Base-by-base conservation (phyloP, 2,797 vertebrate species). In the Sciurus carolinensis region DNA sequence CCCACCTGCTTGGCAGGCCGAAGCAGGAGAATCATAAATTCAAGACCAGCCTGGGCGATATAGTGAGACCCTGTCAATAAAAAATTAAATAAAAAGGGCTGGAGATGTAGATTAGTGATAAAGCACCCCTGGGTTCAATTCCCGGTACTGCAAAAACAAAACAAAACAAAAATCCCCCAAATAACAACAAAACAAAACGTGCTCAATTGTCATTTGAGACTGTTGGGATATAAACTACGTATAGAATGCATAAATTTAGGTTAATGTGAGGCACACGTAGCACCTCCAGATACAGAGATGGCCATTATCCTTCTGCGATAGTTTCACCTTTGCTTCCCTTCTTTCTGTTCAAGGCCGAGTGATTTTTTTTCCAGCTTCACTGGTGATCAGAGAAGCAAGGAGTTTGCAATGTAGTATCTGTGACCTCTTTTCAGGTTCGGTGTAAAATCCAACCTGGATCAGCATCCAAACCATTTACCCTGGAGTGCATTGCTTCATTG, bases 311-410 rank as follows among this genome's bases (percentile, higher is more conserved):
- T 86, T 91, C 67, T 62, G 67, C 86, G 80, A 62, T 44, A 50
- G 69, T 73, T 88, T 91, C 50, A 89, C 30, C 24, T 77, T 77
- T 84, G 39, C 42, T 75, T 93, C 47, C 44, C 33, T 95, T 47
- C 76, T 79, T 95, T 69, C 33, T 64, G 2, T 66, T 30, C 62
- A 87, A 95, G 79, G 50, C 67, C 72, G 76, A 52, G n/a, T 79
- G 50, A 54, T 76, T 83, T 94, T 88, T 36, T 2, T 15, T 47
- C 12, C 36, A 79, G 87, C 33, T 87, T 94, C 69, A 73, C 0
- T 90, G 91, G 80, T 79, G 77, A 90, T 72, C 73, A 79, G n/a
- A 80, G 62, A 94, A 95, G 85, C 73, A 85, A 95, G 42, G 90
- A 72, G 24, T 87, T 62, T 79, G 50, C 69, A 22, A 9, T 80